These are phyloP conservation scores for Drosophila seguyi DNA, from an alignment of 1,140 invertebrate species.

Conservation along the genomic window DNA sequence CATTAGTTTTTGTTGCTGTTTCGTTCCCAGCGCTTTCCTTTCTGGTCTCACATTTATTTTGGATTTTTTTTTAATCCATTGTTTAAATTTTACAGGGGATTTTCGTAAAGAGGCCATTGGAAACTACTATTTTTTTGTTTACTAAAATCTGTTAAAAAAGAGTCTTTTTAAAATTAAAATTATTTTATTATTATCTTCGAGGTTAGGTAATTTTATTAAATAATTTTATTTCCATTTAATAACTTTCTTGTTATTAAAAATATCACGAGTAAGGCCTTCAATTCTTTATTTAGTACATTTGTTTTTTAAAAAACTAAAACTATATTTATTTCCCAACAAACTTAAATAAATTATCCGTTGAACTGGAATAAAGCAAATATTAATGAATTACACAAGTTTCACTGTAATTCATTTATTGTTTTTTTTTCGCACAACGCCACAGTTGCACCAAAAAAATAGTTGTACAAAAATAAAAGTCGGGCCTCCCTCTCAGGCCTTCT, in stretches of 20 bases:
- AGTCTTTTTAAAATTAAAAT: background rate
- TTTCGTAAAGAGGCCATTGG: conserved; percentile 1
- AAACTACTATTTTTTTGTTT: background rate
- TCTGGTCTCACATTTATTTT: conserved; percentile 49
- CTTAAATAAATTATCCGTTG: background rate
- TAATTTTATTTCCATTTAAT: too few species aligned
- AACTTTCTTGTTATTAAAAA: too few species aligned
- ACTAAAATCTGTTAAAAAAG: background rate
- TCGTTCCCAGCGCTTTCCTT: conserved; percentile 71
- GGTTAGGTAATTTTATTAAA: too few species aligned
- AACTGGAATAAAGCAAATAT: background rate
- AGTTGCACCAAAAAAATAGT: conserved; percentile 37
- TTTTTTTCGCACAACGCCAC: conserved; percentile 37
- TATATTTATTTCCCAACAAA: background rate
- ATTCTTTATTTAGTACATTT: too few species aligned
- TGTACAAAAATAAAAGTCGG: conserved; percentile 26
- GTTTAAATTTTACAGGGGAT: conserved; percentile 44
- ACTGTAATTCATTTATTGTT: conserved; percentile 24
- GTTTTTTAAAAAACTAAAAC: too few species aligned
- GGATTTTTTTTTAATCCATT: conserved; percentile 57
- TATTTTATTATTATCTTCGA: background rate
- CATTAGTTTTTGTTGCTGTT: conserved; percentile 57
- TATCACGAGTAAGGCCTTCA: too few species aligned
- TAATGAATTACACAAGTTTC: background rate
- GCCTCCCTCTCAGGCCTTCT: conserved; percentile 26